Evolutionary conservation across 2,888 invertebrate species (phyloP).

Genomic region (Tinea pellionella): DNA sequence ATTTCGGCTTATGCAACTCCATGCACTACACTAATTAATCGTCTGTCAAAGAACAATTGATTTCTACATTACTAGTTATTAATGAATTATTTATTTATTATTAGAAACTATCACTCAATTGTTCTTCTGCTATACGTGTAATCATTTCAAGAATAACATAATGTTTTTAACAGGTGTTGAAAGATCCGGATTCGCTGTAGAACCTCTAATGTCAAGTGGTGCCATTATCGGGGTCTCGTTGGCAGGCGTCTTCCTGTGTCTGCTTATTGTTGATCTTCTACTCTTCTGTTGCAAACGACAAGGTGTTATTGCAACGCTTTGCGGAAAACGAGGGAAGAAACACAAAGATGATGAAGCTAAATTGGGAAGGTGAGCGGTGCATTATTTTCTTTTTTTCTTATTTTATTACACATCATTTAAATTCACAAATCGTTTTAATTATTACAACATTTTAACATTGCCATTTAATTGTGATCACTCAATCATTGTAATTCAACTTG

Average conservation of each 20-base stretch:
- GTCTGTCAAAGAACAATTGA: conserved; percentile 45
- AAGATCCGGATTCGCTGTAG: conserved; percentile 56
- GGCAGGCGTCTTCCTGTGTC: conserved; percentile 80
- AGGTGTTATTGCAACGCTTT: conserved; percentile 77
- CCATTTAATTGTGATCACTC: neutral
- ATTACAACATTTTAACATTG: too few relatives aligned
- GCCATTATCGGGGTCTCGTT: conserved; percentile 89
- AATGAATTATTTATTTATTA: neutral
- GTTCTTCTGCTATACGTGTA: conserved; percentile 5
- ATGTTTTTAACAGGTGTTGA: conserved; percentile 46
- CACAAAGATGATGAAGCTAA: conserved; percentile 85
- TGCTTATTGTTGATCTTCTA: conserved; percentile 86
- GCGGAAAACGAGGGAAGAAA: conserved; percentile 74
- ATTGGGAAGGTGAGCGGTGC: conserved; percentile 78
- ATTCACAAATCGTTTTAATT: too few relatives aligned
- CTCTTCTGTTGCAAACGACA: conserved; percentile 78
- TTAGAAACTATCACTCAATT: neutral
- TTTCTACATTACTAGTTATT: conserved; percentile 15
- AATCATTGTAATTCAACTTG: neutral
- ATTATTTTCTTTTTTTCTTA: too few relatives aligned
- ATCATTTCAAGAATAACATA: conserved; percentile 16
- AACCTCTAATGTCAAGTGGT: conserved; percentile 74
- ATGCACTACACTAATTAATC: conserved; percentile 52
- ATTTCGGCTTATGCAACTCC: conserved; percentile 53
- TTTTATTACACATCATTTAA: too few relatives aligned